A percentile compares a stretch with the other conserved stretches of the same genome.
These are phyloP conservation scores for Drosophila chauvacae DNA, from an alignment of 1,140 invertebrate species.

Conservation along the genomic window DNA sequence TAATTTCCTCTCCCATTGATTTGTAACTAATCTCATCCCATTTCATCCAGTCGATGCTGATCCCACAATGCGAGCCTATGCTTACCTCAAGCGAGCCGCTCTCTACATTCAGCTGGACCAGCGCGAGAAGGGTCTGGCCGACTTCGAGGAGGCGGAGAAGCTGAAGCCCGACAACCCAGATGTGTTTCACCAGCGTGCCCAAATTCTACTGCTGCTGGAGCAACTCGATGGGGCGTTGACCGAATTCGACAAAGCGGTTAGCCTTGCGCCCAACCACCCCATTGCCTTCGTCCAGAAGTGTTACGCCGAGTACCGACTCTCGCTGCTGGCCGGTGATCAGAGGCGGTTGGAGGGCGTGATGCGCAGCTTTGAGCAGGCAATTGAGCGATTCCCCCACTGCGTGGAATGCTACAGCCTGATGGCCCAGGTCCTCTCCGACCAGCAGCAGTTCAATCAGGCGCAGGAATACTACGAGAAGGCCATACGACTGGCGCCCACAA, in stretches of 20 bases:
- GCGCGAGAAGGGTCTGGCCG: slow-evolving; percentile 89
- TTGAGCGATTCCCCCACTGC: slow-evolving; percentile 92
- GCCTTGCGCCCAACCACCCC: slow-evolving; percentile 92
- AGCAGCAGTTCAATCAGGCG: slow-evolving; percentile 92
- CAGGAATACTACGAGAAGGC: slow-evolving; percentile 93
- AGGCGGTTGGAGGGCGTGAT: slow-evolving; percentile 87
- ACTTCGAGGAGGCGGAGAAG: slow-evolving; percentile 91
- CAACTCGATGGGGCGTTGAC: slow-evolving; percentile 90
- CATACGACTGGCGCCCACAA: slow-evolving; percentile 92
- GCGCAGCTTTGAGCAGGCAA: slow-evolving; percentile 89
- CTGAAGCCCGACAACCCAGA: slow-evolving; percentile 93
- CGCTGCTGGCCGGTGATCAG: slow-evolving; percentile 86
- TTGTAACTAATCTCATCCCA: neutral
- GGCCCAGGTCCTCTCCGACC: slow-evolving; percentile 93
- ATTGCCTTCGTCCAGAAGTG: slow-evolving; percentile 95
- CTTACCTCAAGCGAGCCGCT: slow-evolving; percentile 95
- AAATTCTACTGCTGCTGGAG: slow-evolving; percentile 93
- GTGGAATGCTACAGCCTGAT: slow-evolving; percentile 93
- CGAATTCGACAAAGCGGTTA: slow-evolving; percentile 93
- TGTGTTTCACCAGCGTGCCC: slow-evolving; percentile 90
- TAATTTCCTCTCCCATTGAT: neutral
- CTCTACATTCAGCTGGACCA: slow-evolving; percentile 92
- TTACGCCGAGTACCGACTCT: slow-evolving; percentile 92
- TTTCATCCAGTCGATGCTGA: slow-evolving; percentile 84
- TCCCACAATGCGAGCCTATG: slow-evolving; percentile 90